phyloP scores from a whole-genome alignment of 2,888 invertebrate genomes.

The Melanophora roralis region DNA sequence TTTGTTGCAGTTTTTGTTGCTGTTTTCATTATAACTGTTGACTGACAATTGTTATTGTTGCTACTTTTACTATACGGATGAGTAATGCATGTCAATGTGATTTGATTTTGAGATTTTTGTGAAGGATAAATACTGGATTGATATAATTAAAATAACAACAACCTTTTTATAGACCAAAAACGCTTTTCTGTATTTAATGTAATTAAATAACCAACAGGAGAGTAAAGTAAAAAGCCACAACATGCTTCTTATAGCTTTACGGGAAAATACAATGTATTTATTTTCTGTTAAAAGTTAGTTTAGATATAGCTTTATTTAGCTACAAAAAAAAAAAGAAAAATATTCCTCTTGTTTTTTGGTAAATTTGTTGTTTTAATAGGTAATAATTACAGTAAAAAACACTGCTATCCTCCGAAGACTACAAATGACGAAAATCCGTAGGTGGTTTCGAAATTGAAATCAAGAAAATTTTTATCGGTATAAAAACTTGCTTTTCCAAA shows the following conservation, averaged over 20 bases:
- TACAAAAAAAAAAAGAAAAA: too few relatives aligned
- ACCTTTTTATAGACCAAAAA: not conserved
- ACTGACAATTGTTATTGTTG: not conserved
- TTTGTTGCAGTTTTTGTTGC: not conserved
- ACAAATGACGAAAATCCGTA: too few relatives aligned
- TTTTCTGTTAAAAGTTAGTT: too few relatives aligned
- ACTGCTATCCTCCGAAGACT: too few relatives aligned
- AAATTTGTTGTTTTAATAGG: too few relatives aligned
- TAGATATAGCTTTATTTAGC: too few relatives aligned
- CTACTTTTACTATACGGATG: constrained; percentile 2
- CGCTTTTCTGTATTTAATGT: not conserved
- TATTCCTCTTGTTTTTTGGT: too few relatives aligned
- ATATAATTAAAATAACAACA: not conserved
- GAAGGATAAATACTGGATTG: not conserved
- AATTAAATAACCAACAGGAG: not conserved
- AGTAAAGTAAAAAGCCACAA: not conserved
- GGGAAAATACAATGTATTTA: too few relatives aligned
- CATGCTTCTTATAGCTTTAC: not conserved
- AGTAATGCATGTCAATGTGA: constrained; percentile 40
- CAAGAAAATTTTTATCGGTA: too few relatives aligned
- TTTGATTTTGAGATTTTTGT: constrained; percentile 14
- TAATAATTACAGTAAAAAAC: too few relatives aligned
- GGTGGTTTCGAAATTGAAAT: too few relatives aligned
- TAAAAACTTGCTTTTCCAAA: too few relatives aligned
- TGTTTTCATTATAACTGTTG: not conserved